A percentile compares a stretch with the other conserved stretches of the same genome.
Conservation (phyloP, 2,797 vertebrate genomes). For the Rhinophrynus dorsalis region DNA sequence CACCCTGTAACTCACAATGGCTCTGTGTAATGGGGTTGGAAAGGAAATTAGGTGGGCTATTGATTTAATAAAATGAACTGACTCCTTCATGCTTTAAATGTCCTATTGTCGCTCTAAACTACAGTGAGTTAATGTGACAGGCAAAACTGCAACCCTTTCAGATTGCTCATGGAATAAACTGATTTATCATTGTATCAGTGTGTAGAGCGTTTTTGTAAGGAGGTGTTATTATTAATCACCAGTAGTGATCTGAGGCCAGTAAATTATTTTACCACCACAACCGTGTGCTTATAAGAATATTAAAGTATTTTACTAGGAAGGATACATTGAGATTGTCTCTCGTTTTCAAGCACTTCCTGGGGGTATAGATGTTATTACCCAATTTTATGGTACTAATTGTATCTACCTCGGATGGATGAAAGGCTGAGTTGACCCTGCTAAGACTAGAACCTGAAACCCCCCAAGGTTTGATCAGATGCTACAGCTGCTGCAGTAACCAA, state of each 20-base stretch:
- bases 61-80: conserved; percentile 32
- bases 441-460: too few relatives aligned
- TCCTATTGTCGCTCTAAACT: conserved; percentile 6
- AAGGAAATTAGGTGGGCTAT: conserved; percentile 30
- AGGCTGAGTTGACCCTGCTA: too few relatives aligned
- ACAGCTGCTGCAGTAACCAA: too few relatives aligned
- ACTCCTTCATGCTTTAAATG: conserved; percentile 4
- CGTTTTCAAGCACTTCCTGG: too few relatives aligned
- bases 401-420: too few relatives aligned
- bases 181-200: not conserved
- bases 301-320: too few relatives aligned
- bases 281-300: too few relatives aligned
- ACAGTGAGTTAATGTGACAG: conserved; percentile 40
- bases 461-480: too few relatives aligned
- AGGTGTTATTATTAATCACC: conserved; percentile 13
- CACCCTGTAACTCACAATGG: not conserved
- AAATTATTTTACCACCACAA: not conserved
- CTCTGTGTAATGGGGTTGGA: conserved; percentile 6
- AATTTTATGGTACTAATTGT: too few relatives aligned
- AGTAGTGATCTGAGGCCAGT: not conserved
- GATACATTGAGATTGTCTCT: too few relatives aligned
- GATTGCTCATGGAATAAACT: not conserved
- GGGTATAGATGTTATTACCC: too few relatives aligned
- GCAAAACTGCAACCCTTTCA: conserved; percentile 14
- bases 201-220: not conserved